Evolutionary conservation across 64 coral and sea anemone species (phyloP).

Genomic region (Porites lutea): DNA sequence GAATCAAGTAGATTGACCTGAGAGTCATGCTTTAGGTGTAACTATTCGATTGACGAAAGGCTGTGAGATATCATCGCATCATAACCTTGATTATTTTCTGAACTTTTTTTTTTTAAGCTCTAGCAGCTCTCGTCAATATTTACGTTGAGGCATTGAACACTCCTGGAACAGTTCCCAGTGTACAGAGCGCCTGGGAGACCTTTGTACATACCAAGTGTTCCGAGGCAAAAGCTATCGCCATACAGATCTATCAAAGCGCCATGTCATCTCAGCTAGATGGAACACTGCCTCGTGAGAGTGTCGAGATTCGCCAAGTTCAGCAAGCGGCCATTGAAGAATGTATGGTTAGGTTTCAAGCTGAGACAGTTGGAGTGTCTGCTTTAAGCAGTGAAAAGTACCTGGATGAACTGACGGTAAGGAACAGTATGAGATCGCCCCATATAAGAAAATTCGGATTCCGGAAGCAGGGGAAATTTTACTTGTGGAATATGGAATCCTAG

Average conservation of each 20-base stretch:
- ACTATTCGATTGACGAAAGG: too few relatives aligned
- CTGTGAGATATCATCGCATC: not conserved
- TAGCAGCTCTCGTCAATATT: conserved; percentile 53
- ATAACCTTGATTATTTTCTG: not conserved
- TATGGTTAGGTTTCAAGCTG: conserved; percentile 25
- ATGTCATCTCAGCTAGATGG: conserved; percentile 40
- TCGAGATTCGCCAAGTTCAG: conserved; percentile 34
- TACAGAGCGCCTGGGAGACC: conserved; percentile 56
- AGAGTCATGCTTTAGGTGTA: too few relatives aligned
- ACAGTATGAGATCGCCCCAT: too few relatives aligned
- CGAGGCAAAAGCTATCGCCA: conserved; percentile 13
- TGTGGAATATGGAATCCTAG: too few relatives aligned
- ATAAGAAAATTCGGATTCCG: too few relatives aligned
- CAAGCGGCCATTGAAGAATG: not conserved
- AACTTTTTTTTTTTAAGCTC: not conserved
- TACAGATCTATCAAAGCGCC: conserved; percentile 7
- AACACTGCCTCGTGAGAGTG: conserved; percentile 37
- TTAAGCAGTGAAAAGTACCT: conserved; percentile 59
- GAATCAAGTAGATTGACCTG: too few relatives aligned
- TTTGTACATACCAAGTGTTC: conserved; percentile 57
- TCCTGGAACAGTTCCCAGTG: conserved; percentile 48
- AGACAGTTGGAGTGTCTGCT: conserved; percentile 47
- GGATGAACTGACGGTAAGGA: conserved; percentile 52
- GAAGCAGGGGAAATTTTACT: too few relatives aligned
- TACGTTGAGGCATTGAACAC: conserved; percentile 60